Percentiles rank a stretch among this genome's conserved stretches.
phyloP scores from a whole-genome alignment of 2,888 invertebrate species.

The Tetropium fuscum region DNA sequence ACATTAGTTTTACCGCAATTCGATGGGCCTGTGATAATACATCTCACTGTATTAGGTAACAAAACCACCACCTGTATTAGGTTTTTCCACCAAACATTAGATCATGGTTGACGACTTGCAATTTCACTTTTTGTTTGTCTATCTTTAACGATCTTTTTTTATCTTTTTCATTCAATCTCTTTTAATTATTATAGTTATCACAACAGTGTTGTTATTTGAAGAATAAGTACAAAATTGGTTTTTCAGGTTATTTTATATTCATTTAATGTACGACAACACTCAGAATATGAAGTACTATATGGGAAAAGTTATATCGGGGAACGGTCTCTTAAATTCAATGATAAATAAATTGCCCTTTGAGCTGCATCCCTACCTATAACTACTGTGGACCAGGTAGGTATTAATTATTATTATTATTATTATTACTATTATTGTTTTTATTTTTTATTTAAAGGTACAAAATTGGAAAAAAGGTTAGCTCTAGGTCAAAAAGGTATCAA shows the following conservation, averaged over 20 bases:
- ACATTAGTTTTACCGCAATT: slow-evolving; percentile 14
- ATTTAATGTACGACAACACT: background rate
- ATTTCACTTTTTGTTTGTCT: background rate
- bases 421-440: background rate
- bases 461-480: slow-evolving; percentile 41
- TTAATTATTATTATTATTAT: background rate
- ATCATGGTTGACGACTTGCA: background rate
- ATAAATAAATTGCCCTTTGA: background rate
- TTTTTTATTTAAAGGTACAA: slow-evolving; percentile 3
- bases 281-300: background rate
- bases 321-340: background rate
- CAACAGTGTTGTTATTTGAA: background rate
- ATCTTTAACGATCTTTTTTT: background rate
- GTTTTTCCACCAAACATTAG: background rate
- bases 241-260: background rate
- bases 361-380: background rate
- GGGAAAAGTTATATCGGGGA: background rate
- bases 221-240: background rate
- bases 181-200: background rate
- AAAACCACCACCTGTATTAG: background rate
- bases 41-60: slow-evolving; percentile 11
- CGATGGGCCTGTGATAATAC: slow-evolving; percentile 10
- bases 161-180: background rate
- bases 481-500: slow-evolving; percentile 57
- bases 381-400: background rate